phyloP scores from a whole-genome alignment of 23 tunicate species.

The Phallusia fumigata region DNA sequence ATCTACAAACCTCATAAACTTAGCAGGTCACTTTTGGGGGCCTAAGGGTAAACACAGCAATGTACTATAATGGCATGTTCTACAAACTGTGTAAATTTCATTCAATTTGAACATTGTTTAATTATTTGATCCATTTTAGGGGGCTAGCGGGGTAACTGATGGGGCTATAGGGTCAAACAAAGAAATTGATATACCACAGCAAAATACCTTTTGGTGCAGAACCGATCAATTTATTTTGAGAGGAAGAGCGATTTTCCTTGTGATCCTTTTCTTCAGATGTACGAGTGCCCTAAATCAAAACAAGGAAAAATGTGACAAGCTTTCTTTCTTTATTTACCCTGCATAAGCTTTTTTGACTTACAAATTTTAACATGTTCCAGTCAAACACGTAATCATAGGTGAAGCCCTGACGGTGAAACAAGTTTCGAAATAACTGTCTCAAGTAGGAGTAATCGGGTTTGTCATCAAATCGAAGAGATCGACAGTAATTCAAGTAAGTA shows the following conservation, averaged over 20 bases:
- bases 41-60: no score
- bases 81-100: no score
- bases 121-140: no score
- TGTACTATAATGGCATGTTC: no score
- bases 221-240: neutral
- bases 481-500: slow-evolving; percentile 91
- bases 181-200: no score
- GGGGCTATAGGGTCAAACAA: no score
- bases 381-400: slow-evolving; percentile 98
- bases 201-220: neutral
- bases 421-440: slow-evolving; percentile 84
- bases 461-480: slow-evolving; percentile 97
- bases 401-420: slow-evolving; percentile 90
- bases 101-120: no score
- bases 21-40: no score
- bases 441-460: slow-evolving; percentile 97
- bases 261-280: slow-evolving; percentile 2
- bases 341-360: slow-evolving; percentile 32
- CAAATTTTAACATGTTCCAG: slow-evolving; percentile 99
- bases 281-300: neutral
- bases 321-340: no score
- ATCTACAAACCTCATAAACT: no score
- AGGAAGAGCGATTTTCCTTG: neutral
- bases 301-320: neutral
- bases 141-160: no score